Conservation (phyloP, 2,113 vertebrate species). For the Indicator indicator region DNA sequence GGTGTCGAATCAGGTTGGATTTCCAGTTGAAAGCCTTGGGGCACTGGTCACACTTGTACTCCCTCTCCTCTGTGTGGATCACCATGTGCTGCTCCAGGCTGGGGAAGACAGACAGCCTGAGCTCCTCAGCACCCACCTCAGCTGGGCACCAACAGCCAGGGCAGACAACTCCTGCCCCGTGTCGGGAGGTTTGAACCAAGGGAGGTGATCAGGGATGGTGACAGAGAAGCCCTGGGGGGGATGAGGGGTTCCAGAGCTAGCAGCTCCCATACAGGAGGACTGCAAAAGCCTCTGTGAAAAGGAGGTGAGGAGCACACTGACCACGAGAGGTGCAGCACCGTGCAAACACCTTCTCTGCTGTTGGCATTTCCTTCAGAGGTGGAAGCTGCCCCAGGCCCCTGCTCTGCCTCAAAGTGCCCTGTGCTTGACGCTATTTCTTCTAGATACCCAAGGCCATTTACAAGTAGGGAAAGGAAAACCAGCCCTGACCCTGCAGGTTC, state of each 20-base stretch:
- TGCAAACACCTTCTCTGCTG: rapidly evolving
- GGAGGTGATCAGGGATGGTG: not conserved
- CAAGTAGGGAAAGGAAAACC: not conserved
- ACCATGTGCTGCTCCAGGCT: constrained; percentile 99
- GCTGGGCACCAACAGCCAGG: not conserved
- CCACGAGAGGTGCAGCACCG: not conserved
- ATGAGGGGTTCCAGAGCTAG: not conserved
- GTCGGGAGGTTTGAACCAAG: not conserved
- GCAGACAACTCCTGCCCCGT: not conserved
- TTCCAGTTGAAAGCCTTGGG: constrained; percentile 99
- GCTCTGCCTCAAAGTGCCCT: not conserved
- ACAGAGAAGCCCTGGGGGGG: not conserved
- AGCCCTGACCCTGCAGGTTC: not conserved
- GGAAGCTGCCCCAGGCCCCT: not conserved
- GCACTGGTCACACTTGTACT: constrained; percentile 99
- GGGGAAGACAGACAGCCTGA: constrained; percentile 13
- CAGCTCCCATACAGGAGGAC: rapidly evolving
- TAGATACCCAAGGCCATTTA: not conserved
- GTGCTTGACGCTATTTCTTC: not conserved
- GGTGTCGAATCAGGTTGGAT: constrained; percentile 99
- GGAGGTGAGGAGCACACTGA: rapidly evolving
- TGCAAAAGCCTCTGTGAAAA: not conserved
- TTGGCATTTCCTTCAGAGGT: not conserved
- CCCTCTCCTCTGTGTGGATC: constrained; percentile 95
- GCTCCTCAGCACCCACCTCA: not conserved